phyloP scores from a whole-genome alignment of 2,888 invertebrate genomes.

The Pharmacophagus antenor region DNA sequence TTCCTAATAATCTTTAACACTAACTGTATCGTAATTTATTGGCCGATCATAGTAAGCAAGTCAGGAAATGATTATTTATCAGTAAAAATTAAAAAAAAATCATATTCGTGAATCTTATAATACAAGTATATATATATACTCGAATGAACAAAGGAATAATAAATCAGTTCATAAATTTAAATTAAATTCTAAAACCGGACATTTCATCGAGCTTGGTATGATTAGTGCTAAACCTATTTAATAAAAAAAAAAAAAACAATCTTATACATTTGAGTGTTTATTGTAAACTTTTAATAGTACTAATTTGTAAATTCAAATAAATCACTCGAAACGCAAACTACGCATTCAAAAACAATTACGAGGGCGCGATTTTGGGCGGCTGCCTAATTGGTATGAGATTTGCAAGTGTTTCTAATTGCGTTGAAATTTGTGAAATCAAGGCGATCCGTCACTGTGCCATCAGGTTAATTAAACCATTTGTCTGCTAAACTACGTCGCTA shows the following conservation, averaged over 20 bases:
- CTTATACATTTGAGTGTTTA: not conserved
- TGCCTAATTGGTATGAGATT: constrained; percentile 81
- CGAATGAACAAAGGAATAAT: too few relatives aligned
- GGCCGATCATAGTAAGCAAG: too few relatives aligned
- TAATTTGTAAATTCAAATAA: constrained; percentile 47
- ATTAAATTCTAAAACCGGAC: too few relatives aligned
- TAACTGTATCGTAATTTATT: too few relatives aligned
- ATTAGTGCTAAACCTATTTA: too few relatives aligned
- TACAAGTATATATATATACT: too few relatives aligned
- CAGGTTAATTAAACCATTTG: constrained; percentile 80
- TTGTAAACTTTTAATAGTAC: constrained; percentile 1
- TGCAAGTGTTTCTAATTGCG: constrained; percentile 79
- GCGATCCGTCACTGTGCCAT: constrained; percentile 76
- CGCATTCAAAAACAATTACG: constrained; percentile 78
- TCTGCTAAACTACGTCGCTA: constrained; percentile 48
- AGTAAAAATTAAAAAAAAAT: too few relatives aligned
- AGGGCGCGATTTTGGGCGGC: constrained; percentile 74
- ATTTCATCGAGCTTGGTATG: too few relatives aligned
- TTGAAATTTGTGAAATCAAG: constrained; percentile 70
- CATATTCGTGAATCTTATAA: too few relatives aligned
- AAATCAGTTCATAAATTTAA: too few relatives aligned
- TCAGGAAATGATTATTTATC: too few relatives aligned
- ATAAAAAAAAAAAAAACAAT: not conserved
- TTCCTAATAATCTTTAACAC: too few relatives aligned
- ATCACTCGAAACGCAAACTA: constrained; percentile 69